Evolutionary conservation across 2,888 invertebrate species (phyloP).

Genomic region (Ochropacha duplaris): DNA sequence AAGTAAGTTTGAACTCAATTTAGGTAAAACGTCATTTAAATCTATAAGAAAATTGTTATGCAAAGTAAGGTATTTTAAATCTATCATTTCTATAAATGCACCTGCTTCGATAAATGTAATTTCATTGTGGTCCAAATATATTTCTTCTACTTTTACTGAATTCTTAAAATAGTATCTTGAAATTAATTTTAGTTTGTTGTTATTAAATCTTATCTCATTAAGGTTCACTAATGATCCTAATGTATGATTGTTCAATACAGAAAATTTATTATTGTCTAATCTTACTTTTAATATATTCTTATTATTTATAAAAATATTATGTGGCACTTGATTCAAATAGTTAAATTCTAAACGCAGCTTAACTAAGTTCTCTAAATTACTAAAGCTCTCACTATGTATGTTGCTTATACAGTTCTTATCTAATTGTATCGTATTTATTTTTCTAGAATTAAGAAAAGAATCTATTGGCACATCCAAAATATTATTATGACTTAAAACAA

Average conservation of each 20-base stretch:
- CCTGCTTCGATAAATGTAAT: slow-evolving; percentile 91
- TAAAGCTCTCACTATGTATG: slow-evolving; percentile 90
- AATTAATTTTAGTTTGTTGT: slow-evolving; percentile 90
- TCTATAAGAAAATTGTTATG: slow-evolving; percentile 90
- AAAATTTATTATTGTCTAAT: slow-evolving; percentile 93
- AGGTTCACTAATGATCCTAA: slow-evolving; percentile 89
- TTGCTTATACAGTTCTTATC: slow-evolving; percentile 93
- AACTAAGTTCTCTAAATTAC: slow-evolving; percentile 88
- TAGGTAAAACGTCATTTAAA: slow-evolving; percentile 90
- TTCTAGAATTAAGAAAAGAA: slow-evolving; percentile 90
- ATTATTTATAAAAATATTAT: slow-evolving; percentile 89
- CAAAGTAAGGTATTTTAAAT: slow-evolving; percentile 92
- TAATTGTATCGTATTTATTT: slow-evolving; percentile 90
- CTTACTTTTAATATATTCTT: slow-evolving; percentile 90
- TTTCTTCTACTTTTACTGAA: slow-evolving; percentile 88
- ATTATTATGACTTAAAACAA: slow-evolving; percentile 94
- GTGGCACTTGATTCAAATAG: slow-evolving; percentile 91
- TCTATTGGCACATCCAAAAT: slow-evolving; percentile 93
- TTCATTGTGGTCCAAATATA: slow-evolving; percentile 93
- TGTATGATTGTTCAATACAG: slow-evolving; percentile 89
- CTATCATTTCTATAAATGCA: slow-evolving; percentile 87
- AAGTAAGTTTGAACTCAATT: slow-evolving; percentile 86
- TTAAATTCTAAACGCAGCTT: slow-evolving; percentile 93
- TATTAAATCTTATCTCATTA: slow-evolving; percentile 91
- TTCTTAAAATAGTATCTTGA: slow-evolving; percentile 90